A percentile compares a stretch with the other conserved stretches of the same genome.
Evolutionary conservation across 2,888 invertebrate species (phyloP).

Genomic region (Rhopalosiphum nymphaeae): DNA sequence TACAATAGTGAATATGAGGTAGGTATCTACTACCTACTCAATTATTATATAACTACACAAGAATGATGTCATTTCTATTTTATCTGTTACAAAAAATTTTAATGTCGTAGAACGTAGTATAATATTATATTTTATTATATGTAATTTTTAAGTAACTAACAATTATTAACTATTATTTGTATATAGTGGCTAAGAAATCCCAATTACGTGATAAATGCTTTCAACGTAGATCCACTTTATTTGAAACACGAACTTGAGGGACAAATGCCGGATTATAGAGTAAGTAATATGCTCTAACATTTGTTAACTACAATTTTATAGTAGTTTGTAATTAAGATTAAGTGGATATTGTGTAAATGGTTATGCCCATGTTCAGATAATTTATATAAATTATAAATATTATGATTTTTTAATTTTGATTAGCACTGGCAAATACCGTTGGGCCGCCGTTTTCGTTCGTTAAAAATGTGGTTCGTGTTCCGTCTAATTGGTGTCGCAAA

Average conservation of each 20-base stretch:
- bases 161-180: not conserved
- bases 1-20: not conserved
- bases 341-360: not conserved
- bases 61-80: not conserved
- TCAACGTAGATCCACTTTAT: conserved; percentile 97
- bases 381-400: not conserved
- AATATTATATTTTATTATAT: not conserved
- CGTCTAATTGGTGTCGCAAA: conserved; percentile 90
- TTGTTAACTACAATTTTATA: too few relatives aligned
- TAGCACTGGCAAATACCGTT: conserved; percentile 97
- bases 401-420: not conserved
- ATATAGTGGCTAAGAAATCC: conserved; percentile 79
- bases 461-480: conserved; percentile 96
- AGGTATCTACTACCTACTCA: not conserved
- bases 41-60: not conserved
- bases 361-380: not conserved
- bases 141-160: not conserved
- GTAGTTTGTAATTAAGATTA: not conserved
- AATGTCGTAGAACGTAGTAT: not conserved
- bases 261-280: conserved; percentile 90
- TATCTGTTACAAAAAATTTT: not conserved
- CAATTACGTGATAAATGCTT: conserved; percentile 90
- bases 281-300: conserved; percentile 69
- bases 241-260: conserved; percentile 94
- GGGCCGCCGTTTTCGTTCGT: conserved; percentile 90